These are phyloP conservation scores for Callimorpha dominula DNA, from an alignment of 2,888 invertebrate species.

Conservation along the genomic window DNA sequence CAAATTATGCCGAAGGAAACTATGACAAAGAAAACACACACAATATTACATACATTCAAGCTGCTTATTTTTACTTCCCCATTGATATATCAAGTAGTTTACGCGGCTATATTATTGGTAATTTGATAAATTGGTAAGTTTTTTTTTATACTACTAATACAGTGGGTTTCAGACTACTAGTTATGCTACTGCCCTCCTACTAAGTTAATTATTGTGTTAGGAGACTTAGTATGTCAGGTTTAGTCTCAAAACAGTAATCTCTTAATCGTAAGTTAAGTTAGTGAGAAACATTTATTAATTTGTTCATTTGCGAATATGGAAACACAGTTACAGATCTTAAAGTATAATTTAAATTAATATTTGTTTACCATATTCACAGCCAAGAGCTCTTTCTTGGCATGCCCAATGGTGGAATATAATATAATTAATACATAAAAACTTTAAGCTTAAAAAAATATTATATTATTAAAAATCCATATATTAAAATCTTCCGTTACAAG, in stretches of 20 bases:
- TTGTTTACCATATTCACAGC: too few relatives aligned
- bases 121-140: slow-evolving; percentile 1
- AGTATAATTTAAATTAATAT: too few relatives aligned
- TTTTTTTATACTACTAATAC: neutral
- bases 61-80: neutral
- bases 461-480: too few relatives aligned
- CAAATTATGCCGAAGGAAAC: neutral
- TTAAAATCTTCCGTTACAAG: neutral
- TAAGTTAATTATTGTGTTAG: neutral
- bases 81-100: neutral
- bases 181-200: neutral
- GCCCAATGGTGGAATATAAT: neutral
- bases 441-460: too few relatives aligned
- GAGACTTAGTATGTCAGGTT: neutral
- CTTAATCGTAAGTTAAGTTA: neutral
- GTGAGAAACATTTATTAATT: neutral
- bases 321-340: too few relatives aligned
- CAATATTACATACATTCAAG: neutral
- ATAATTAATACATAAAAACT: too few relatives aligned
- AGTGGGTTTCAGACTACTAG: neutral
- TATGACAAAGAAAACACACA: neutral
- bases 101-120: neutral
- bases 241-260: neutral
- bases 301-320: too few relatives aligned
- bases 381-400: neutral